Evolutionary conservation across 2,888 invertebrate genomes (phyloP).

Genomic region (Chymomyza caudatula): DNA sequence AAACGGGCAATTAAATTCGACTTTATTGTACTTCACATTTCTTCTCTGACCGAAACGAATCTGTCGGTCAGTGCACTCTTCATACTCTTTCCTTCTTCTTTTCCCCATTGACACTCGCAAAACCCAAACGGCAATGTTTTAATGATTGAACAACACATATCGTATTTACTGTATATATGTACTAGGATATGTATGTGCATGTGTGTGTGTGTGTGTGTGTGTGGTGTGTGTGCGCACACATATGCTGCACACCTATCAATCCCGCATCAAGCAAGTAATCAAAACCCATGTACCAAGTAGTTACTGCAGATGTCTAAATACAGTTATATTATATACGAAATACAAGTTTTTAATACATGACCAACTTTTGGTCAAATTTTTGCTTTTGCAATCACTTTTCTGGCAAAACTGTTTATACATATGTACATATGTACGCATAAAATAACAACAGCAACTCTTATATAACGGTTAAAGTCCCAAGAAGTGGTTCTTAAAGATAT

Average conservation of each 20-base stretch:
- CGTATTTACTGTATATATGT: neutral
- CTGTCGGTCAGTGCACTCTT: neutral
- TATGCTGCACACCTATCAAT: slow-evolving; percentile 28
- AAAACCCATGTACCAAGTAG: neutral
- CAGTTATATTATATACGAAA: too few species aligned
- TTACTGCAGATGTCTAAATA: too few species aligned
- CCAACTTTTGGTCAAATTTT: too few species aligned
- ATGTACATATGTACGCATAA: too few species aligned
- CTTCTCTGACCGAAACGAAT: slow-evolving; percentile 11
- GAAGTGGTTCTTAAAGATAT: too few species aligned
- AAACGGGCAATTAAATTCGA: slow-evolving; percentile 71
- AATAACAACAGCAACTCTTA: too few species aligned
- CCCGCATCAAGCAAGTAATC: neutral
- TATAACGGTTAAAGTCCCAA: too few species aligned
- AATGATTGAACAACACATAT: neutral
- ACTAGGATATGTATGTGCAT: neutral
- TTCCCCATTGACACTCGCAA: slow-evolving; percentile 1
- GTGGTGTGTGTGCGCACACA: neutral
- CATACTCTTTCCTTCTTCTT: neutral
- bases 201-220: neutral
- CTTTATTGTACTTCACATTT: slow-evolving; percentile 74
- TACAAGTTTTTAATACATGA: too few species aligned
- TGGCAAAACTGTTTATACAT: too few species aligned
- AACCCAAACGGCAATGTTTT: neutral
- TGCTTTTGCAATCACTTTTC: too few species aligned